phyloP scores from a whole-genome alignment of 1,140 invertebrate species.

The Drosophila parvula region DNA sequence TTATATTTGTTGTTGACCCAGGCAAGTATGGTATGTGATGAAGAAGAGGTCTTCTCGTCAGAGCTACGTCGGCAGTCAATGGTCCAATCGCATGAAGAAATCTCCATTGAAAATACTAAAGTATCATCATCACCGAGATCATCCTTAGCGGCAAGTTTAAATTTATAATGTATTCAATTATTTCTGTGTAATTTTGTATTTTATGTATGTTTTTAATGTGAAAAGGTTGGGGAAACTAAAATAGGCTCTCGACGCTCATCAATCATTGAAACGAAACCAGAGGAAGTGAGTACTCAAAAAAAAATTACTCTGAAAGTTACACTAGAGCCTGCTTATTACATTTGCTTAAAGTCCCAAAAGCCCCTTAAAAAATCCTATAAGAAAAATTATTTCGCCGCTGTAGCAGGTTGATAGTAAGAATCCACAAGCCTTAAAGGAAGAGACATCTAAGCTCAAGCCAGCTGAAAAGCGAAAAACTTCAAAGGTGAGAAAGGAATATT shows the following conservation, averaged over 20 bases:
- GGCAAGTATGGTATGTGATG: slow-evolving; percentile 65
- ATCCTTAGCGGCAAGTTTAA: slow-evolving; percentile 66
- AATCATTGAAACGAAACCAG: slow-evolving; percentile 86
- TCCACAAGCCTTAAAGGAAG: slow-evolving; percentile 70
- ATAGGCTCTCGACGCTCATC: slow-evolving; percentile 87
- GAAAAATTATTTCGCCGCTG: slow-evolving; percentile 26
- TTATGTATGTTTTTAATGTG: slow-evolving; percentile 4
- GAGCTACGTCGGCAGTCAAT: slow-evolving; percentile 70
- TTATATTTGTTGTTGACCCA: slow-evolving; percentile 29
- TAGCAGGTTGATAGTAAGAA: slow-evolving; percentile 64
- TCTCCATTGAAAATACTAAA: slow-evolving; percentile 82
- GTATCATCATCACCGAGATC: slow-evolving; percentile 62
- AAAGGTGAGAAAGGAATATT: slow-evolving; percentile 65
- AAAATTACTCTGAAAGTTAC: not conserved
- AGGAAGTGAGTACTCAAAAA: slow-evolving; percentile 84
- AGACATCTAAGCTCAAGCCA: slow-evolving; percentile 77
- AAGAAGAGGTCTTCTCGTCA: slow-evolving; percentile 59
- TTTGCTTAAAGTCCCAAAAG: not conserved
- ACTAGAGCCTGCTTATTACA: not conserved
- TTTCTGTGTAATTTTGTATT: not conserved
- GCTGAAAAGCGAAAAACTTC: slow-evolving; percentile 53
- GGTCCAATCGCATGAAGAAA: slow-evolving; percentile 62
- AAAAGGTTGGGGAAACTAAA: slow-evolving; percentile 85
- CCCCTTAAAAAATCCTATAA: slow-evolving; percentile 12
- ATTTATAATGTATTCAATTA: not conserved